Conservation (phyloP, 2,888 invertebrate genomes). For the Drosophila nr. medialis region DNA sequence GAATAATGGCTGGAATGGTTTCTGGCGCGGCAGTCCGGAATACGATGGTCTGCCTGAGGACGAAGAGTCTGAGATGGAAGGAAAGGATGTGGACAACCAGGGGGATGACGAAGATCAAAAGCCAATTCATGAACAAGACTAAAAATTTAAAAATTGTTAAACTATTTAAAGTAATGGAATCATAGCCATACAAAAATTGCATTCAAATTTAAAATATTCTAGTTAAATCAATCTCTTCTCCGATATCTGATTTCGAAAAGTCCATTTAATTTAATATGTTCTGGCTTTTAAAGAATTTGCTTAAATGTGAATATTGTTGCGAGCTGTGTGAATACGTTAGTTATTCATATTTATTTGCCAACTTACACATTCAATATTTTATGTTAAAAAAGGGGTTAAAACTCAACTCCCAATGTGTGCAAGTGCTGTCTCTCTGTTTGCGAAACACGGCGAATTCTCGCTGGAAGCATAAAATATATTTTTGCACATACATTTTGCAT, state of each 20-base stretch:
- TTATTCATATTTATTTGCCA: slow-evolving; percentile 53
- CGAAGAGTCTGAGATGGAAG: neutral
- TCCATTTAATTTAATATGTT: slow-evolving; percentile 61
- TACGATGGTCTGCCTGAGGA: neutral
- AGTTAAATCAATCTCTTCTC: slow-evolving; percentile 2
- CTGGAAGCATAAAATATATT: slow-evolving; percentile 71
- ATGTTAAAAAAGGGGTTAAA: slow-evolving; percentile 28
- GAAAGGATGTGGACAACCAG: neutral
- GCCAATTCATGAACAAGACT: neutral
- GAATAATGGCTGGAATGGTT: slow-evolving; percentile 15
- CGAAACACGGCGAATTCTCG: slow-evolving; percentile 57
- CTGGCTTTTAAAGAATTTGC: slow-evolving; percentile 41
- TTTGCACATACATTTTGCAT: slow-evolving; percentile 3
- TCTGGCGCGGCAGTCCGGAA: slow-evolving; percentile 26
- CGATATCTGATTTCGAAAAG: slow-evolving; percentile 18
- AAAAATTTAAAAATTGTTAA: slow-evolving; percentile 3
- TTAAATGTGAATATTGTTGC: slow-evolving; percentile 48
- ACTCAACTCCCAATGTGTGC: slow-evolving; percentile 9
- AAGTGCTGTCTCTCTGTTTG: slow-evolving; percentile 30
- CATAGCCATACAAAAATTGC: neutral
- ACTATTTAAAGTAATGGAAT: slow-evolving; percentile 21
- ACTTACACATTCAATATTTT: slow-evolving; percentile 43
- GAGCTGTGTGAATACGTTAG: slow-evolving; percentile 28
- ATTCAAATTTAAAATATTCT: slow-evolving; percentile 10
- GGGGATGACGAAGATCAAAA: neutral